Conservation (phyloP, 2,113 vertebrate genomes). For the Hyaena hyaena region DNA sequence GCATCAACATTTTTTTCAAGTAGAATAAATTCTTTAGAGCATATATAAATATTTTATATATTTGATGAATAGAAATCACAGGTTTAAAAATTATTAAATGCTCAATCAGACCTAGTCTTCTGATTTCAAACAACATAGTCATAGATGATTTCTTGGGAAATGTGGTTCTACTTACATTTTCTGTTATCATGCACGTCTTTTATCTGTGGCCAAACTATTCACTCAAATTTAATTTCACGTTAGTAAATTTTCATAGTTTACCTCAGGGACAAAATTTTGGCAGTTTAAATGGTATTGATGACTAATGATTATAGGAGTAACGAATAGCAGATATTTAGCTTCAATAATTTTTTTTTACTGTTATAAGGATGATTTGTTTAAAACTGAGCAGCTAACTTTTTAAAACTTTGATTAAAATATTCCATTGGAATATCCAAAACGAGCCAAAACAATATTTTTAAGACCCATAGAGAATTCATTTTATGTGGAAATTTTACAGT, state of each 20-base stretch:
- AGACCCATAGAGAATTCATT: not conserved
- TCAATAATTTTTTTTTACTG: not conserved
- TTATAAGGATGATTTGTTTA: not conserved
- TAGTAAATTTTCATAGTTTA: not conserved
- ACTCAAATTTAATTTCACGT: not conserved
- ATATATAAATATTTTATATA: conserved; percentile 43
- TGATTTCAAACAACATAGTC: conserved; percentile 41
- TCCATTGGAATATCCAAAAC: not conserved
- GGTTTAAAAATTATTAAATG: conserved; percentile 56
- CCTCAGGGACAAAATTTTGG: not conserved
- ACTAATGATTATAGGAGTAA: not conserved
- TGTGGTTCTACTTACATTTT: not conserved
- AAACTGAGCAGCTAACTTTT: not conserved
- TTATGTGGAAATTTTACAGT: conserved; percentile 15
- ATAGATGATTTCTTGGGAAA: conserved; percentile 32
- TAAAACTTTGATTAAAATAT: not conserved
- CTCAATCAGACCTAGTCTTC: not conserved
- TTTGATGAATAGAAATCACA: conserved; percentile 33
- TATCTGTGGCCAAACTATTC: not conserved
- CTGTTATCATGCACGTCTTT: not conserved
- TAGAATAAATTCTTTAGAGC: conserved; percentile 44
- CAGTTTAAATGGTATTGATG: not conserved
- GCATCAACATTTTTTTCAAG: conserved; percentile 29
- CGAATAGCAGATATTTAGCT: not conserved
- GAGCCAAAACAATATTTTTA: not conserved